Evolutionary conservation across 2,113 vertebrate species (phyloP), one percentile per base, ranked within the genome.

Genomic region (Calidris pugnax): DNA sequence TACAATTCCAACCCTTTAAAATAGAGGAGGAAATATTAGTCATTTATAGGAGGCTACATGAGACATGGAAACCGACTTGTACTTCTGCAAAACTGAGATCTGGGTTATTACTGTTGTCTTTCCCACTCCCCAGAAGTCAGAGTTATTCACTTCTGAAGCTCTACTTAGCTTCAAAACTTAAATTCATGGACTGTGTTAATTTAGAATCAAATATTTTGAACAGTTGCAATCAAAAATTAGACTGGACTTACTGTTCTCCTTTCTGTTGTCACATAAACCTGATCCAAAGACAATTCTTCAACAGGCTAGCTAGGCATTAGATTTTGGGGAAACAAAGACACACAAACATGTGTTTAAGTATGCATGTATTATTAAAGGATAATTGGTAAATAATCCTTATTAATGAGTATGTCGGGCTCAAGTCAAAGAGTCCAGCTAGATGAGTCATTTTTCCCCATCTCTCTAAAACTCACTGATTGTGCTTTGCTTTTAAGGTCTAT

Each of bases 401-500:
- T 87, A 82, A 94, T 63, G 48, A 92, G 73, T 85, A 94, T 56
- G 35, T 91, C 92, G 93, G 85, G 32, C 33, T 96, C 79, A 64
- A 97, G 94, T 93, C 88, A 95, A 88, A 97, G 86, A 97, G 60
- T 92, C 90, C 93, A 94, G 73, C 88, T 8, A 96, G 57, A 97
- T 83, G 81, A 97, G 93, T 89, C 94, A 92, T 91, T 97, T 97
- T 96, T 87, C 90, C 66, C 41, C 79, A 69, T 95, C 89, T 97
- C 89, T 81, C 81, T 92, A 97, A 97, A 97, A 97, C 90, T 95
- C 75, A 93, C 63, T 96, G 95, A 95, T 76, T 97, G 71, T 92
- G 90, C 92, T 89, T 85, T 93, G 95, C 95, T 97, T 98, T 96
- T 96, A 96, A 97, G 96, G 97, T 91, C 95, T 97, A 88, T 92